Conservation (phyloP, 1,140 invertebrate genomes). For the Neotoxoptera formosana region DNA sequence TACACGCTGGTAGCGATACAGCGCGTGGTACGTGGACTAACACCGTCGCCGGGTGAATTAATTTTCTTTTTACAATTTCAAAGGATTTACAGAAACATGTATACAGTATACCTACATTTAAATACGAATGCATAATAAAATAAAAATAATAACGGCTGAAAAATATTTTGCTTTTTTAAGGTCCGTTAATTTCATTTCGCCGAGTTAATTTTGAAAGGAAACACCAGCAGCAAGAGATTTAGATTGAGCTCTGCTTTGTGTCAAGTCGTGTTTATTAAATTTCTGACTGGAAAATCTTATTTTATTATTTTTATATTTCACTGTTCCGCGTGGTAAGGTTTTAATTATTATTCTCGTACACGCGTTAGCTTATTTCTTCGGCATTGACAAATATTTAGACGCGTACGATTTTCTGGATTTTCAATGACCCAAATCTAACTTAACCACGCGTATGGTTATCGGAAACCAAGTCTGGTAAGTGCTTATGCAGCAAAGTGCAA, state of each 20-base stretch:
- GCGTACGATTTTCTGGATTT: neutral
- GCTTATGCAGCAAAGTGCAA: neutral
- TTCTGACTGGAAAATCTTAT: slow-evolving; percentile 16
- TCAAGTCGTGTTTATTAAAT: slow-evolving; percentile 39
- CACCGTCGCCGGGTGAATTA: neutral
- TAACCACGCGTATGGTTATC: neutral
- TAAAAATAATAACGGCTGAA: neutral
- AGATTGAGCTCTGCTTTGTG: slow-evolving; percentile 17
- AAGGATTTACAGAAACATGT: slow-evolving; percentile 18
- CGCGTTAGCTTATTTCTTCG: neutral
- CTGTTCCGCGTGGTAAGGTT: neutral
- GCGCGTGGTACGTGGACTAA: neutral
- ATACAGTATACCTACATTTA: neutral
- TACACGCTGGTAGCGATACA: neutral
- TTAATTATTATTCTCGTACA: slow-evolving; percentile 6
- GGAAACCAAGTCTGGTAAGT: neutral
- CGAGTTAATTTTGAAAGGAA: slow-evolving; percentile 33
- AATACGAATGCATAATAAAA: slow-evolving; percentile 6
- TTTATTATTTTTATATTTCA: neutral
- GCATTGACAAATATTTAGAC: neutral
- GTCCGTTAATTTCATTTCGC: slow-evolving; percentile 21
- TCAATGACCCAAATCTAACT: neutral
- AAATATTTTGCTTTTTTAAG: neutral
- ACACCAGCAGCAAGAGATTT: slow-evolving; percentile 3
- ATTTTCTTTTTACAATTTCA: slow-evolving; percentile 19